Percentiles rank a stretch among this genome's conserved stretches.
These are phyloP conservation scores for Cichlasoma orientale DNA, from an alignment of 2,797 vertebrate genomes.

Conservation along the genomic window DNA sequence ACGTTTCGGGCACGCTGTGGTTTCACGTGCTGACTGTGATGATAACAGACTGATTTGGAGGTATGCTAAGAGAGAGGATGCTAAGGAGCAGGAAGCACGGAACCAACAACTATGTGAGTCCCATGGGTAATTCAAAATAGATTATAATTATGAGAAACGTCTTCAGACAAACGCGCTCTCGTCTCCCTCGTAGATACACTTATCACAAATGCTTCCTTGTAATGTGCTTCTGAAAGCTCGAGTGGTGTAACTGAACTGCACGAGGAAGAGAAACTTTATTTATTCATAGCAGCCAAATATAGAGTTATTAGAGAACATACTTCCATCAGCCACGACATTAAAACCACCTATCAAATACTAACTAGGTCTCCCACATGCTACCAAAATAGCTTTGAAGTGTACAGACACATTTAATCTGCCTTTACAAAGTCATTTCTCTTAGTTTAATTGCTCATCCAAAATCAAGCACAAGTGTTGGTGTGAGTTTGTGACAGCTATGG, in stretches of 20 bases:
- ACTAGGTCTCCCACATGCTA: not conserved
- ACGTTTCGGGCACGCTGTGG: slow-evolving; percentile 30
- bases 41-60: slow-evolving; percentile 51
- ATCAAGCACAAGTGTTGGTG: not conserved
- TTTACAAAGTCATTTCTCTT: not conserved
- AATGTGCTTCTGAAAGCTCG: not conserved
- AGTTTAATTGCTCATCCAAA: not conserved
- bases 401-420: not conserved
- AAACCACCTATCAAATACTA: not conserved
- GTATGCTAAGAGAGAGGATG: slow-evolving; percentile 14
- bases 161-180: slow-evolving; percentile 36
- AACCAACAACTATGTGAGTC: slow-evolving; percentile 30
- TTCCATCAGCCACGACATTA: not conserved
- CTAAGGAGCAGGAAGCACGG: slow-evolving; percentile 31
- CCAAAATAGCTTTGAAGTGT: not conserved
- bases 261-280: not conserved
- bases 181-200: slow-evolving; percentile 8
- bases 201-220: not conserved
- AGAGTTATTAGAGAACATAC: not conserved
- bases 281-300: not conserved
- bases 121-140: slow-evolving; percentile 62
- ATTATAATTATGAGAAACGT: slow-evolving; percentile 53
- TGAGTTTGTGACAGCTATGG: too few relatives aligned
- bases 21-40: slow-evolving; percentile 45
- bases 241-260: slow-evolving; percentile 6